Evolutionary conservation across 2,888 invertebrate genomes (phyloP), one percentile per base, ranked within the genome.

Genomic region (Pterobdella sp.): DNA sequence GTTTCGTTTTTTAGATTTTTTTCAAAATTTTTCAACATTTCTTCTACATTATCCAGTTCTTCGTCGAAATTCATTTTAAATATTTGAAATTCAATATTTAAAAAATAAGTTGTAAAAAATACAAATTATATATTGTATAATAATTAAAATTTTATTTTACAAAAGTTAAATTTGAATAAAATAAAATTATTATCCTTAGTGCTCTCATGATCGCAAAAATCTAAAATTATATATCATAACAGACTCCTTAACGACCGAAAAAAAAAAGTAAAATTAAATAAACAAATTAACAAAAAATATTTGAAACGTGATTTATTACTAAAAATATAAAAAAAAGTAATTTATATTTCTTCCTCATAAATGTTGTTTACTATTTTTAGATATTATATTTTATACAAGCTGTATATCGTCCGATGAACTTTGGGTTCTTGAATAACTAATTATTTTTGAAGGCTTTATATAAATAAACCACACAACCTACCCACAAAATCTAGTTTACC

Each of bases 21-120:
- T 36, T 67, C 67, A 22, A 67, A 37, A 2, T 67, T 67, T 3
- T 67, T 31, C n/a, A 67, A 31, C 31, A 67, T 36, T 26, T 67
- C 67, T 22, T 67, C 67, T 14, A 67, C 36, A 36, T 34, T 37
- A 36, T 67, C 67, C 35, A 36, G n/a, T 14, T 56, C 60, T 22
- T 56, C n/a, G 26, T 56, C 26, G 3, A n/a, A 26, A 26, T 56
- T 56, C 7, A 18, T 7, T 56, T 56, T 56, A 26, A 56, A 56
- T 42, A 42, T 7, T 42, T 42, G 7, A 42, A 42, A 42, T 42
- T 22, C 49, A 42, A 22, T 42, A 42, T n/a, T n/a, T n/a, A n/a
- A n/a, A n/a, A n/a, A n/a, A n/a, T n/a, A n/a, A n/a, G n/a, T n/a
- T n/a, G n/a, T n/a, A n/a, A n/a, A n/a, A n/a, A n/a, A n/a, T n/a